These are phyloP conservation scores for Galeopterus variegatus DNA, from an alignment of 2,113 vertebrate species.

Conservation along the genomic window DNA sequence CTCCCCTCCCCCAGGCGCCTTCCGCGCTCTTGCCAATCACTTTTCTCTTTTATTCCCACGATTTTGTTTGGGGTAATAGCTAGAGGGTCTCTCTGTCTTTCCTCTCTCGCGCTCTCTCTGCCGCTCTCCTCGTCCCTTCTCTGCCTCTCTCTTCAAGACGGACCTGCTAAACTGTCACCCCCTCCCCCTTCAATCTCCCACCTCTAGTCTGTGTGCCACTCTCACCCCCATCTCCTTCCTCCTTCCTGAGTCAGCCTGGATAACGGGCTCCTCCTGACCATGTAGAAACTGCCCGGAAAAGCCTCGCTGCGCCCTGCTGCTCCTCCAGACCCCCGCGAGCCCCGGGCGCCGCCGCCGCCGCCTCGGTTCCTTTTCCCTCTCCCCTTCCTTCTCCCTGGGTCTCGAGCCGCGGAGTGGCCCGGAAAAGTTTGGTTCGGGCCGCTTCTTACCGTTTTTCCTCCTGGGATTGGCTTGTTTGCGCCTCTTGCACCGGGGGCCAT, in stretches of 20 bases:
- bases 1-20: conserved; percentile 83
- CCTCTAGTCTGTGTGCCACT: background rate
- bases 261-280: conserved; percentile 71
- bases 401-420: conserved; percentile 74
- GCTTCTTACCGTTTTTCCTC: conserved; percentile 98
- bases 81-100: conserved; percentile 65
- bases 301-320: conserved; percentile 53
- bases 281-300: conserved; percentile 73
- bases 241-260: conserved; percentile 60
- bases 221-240: conserved; percentile 59
- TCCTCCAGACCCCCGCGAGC: conserved; percentile 66
- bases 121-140: background rate
- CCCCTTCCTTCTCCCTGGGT: conserved; percentile 65
- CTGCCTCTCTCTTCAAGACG: background rate
- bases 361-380: conserved; percentile 44
- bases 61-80: conserved; percentile 87
- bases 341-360: conserved; percentile 72
- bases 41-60: conserved; percentile 86
- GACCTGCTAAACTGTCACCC: conserved; percentile 64
- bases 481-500: conserved; percentile 99
- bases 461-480: conserved; percentile 99
- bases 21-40: conserved; percentile 84
- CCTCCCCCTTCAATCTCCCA: conserved; percentile 28
- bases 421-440: conserved; percentile 85
- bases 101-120: background rate